These are phyloP conservation scores for Pseudopodoces humilis DNA, from an alignment of 2,113 vertebrate genomes.

Conservation along the genomic window DNA sequence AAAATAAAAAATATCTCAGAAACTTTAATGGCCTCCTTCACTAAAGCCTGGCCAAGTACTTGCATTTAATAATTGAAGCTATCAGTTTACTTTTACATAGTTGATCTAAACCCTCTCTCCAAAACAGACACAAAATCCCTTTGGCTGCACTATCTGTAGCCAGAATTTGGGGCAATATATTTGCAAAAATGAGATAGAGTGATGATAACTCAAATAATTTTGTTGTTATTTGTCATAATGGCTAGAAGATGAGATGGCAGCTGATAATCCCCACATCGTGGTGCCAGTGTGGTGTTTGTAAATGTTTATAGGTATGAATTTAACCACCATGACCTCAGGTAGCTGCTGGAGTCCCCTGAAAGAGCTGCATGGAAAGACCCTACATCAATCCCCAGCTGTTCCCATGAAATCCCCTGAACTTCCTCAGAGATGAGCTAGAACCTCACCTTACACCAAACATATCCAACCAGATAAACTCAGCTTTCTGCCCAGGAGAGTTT, in stretches of 20 bases:
- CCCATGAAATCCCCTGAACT: background rate
- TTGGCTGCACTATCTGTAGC: background rate
- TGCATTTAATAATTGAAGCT: constrained; percentile 42
- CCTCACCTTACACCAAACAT: background rate
- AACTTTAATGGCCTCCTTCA: constrained; percentile 17
- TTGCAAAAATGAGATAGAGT: background rate
- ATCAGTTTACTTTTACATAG: constrained; percentile 45
- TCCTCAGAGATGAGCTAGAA: background rate
- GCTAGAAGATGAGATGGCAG: background rate
- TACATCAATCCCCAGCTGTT: background rate
- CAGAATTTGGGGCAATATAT: background rate
- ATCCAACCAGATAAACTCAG: background rate
- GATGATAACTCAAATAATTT: background rate
- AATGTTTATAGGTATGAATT: background rate
- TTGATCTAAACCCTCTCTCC: background rate
- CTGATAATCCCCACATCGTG: background rate
- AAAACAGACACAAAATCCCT: background rate
- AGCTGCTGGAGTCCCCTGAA: background rate
- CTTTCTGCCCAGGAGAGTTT: background rate
- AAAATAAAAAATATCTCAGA: constrained; percentile 59
- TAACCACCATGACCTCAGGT: background rate
- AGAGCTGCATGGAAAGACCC: background rate
- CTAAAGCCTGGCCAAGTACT: constrained; percentile 32
- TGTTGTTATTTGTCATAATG: background rate
- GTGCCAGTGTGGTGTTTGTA: background rate